Conservation (phyloP, 2,888 invertebrate species). For the Tubulanus polymorphus region DNA sequence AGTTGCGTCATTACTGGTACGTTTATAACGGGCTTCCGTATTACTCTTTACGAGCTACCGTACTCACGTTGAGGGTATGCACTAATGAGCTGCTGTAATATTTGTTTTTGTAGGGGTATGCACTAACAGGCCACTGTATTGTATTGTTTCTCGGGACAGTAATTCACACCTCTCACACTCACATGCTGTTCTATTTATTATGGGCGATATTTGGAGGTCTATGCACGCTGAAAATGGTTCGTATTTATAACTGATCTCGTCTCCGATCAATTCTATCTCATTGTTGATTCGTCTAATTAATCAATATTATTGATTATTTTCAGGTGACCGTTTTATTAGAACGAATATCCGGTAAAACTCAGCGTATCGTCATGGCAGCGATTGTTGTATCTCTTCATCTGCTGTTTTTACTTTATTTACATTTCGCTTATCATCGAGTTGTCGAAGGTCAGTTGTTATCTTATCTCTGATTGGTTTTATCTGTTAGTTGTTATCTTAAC, state of each 20-base stretch:
- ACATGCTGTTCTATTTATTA: conserved; percentile 54
- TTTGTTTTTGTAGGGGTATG: conserved; percentile 53
- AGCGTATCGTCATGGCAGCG: conserved; percentile 47
- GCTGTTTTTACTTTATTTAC: conserved; percentile 55
- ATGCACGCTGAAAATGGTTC: conserved; percentile 54
- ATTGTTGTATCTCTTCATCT: conserved; percentile 49
- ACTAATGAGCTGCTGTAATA: not conserved
- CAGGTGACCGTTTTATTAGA: conserved; percentile 49
- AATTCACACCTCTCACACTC: conserved; percentile 54
- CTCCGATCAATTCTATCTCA: too few species aligned
- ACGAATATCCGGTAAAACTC: conserved; percentile 46
- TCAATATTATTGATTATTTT: conserved; percentile 10
- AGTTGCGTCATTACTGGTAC: conserved; percentile 53
- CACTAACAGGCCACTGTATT: conserved; percentile 54
- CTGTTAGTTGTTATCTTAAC: too few species aligned
- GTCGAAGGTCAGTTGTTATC: conserved; percentile 49
- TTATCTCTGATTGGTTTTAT: too few species aligned
- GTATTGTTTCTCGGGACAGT: conserved; percentile 54
- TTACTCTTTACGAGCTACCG: not conserved
- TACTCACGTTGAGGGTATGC: not conserved
- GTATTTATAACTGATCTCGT: too few species aligned
- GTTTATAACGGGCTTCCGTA: conserved; percentile 24
- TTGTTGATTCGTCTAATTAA: too few species aligned
- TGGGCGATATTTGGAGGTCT: conserved; percentile 54
- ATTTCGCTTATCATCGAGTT: conserved; percentile 57